Evolutionary conservation across 1,140 invertebrate genomes (phyloP).

Genomic region (Drosophila gunungcola): DNA sequence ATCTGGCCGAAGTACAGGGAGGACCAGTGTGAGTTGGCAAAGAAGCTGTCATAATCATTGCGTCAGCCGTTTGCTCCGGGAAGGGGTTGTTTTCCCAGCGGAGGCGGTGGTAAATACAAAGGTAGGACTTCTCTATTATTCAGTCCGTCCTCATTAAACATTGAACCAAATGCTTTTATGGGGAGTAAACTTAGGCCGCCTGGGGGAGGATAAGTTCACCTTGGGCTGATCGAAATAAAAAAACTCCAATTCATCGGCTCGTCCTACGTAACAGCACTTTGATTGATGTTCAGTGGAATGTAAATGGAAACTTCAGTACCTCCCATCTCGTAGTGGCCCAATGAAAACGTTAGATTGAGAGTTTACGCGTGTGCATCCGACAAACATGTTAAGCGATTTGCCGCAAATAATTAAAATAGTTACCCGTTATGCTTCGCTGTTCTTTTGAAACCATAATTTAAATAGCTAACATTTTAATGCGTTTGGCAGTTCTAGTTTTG

Average conservation of each 20-base stretch:
- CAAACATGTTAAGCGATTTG: conserved; percentile 56
- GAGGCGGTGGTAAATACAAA: conserved; percentile 7
- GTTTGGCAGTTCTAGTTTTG: conserved; percentile 38
- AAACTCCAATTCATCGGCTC: conserved; percentile 4
- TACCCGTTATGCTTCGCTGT: background rate
- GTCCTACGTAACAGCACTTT: conserved; percentile 5
- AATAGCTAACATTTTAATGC: conserved; percentile 37
- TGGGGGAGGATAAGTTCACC: conserved; percentile 1
- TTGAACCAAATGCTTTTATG: conserved; percentile 50
- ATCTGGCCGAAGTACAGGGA: conserved; percentile 17
- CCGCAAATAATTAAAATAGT: conserved; percentile 70
- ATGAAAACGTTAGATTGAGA: too few species aligned
- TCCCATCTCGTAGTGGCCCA: too few species aligned
- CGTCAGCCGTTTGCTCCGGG: background rate
- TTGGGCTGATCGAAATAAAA: conserved; percentile 20
- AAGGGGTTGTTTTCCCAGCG: conserved; percentile 16
- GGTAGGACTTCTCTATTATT: conserved; percentile 39
- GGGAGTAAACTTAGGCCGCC: conserved; percentile 2
- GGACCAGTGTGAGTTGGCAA: conserved; percentile 5
- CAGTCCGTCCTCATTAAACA: conserved; percentile 57
- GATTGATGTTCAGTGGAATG: conserved; percentile 32
- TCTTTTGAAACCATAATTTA: conserved; percentile 32
- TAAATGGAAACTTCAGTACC: background rate
- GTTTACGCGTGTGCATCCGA: conserved; percentile 23
- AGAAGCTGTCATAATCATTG: conserved; percentile 61